Conservation (phyloP, 2,797 vertebrate species). For the Mastacembelus armatus region DNA sequence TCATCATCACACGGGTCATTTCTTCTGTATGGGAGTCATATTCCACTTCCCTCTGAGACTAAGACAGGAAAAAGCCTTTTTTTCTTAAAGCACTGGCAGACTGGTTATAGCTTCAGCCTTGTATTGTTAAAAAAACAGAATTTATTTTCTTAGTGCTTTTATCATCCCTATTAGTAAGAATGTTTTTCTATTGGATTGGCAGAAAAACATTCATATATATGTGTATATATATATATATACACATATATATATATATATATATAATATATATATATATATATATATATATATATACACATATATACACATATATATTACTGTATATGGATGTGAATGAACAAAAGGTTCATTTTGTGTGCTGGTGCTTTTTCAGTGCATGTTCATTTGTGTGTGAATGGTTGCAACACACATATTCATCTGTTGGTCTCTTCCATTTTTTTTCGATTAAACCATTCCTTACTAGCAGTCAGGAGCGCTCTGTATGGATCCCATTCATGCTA, state of each 20-base stretch:
- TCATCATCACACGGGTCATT: slow-evolving; percentile 34
- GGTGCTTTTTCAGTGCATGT: slow-evolving; percentile 68
- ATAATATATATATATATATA: too few relatives aligned
- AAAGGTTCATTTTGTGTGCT: slow-evolving; percentile 46
- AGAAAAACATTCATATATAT: too few relatives aligned
- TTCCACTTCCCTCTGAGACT: slow-evolving; percentile 28
- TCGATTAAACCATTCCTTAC: slow-evolving; percentile 43
- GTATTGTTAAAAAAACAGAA: slow-evolving; percentile 45
- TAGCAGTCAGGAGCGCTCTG: slow-evolving; percentile 40
- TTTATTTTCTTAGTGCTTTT: slow-evolving; percentile 70
- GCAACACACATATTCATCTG: slow-evolving; percentile 10
- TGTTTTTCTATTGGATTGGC: slow-evolving; percentile 57
- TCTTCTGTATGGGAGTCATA: slow-evolving; percentile 28
- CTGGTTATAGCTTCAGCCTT: slow-evolving; percentile 43
- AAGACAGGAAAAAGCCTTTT: slow-evolving; percentile 47
- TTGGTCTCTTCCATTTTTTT: slow-evolving; percentile 23
- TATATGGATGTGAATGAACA: slow-evolving; percentile 60
- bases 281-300: too few relatives aligned
- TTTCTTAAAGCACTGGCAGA: slow-evolving; percentile 37
- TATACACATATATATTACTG: slow-evolving; percentile 34
- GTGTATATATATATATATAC: too few relatives aligned
- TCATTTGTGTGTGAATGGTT: slow-evolving; percentile 38
- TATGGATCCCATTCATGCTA: slow-evolving; percentile 20
- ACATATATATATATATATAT: too few relatives aligned
- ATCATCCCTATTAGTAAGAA: slow-evolving; percentile 47